Evolutionary conservation across 2,113 vertebrate genomes (phyloP), one percentile per base, ranked within the genome.

Genomic region (Esox niger): DNA sequence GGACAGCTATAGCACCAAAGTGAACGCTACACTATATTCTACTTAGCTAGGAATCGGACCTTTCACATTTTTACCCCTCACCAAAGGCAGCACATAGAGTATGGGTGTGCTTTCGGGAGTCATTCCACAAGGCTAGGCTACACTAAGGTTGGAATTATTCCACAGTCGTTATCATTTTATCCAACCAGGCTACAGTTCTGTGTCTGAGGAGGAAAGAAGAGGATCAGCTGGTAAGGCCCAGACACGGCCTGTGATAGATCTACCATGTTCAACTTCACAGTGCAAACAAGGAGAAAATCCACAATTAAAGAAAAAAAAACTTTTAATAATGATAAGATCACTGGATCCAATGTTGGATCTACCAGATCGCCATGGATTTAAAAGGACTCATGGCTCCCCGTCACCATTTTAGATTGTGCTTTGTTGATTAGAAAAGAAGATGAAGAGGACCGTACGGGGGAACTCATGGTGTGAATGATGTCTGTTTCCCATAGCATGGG

Each of bases 401-500:
- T 84, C 68, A 64, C 84, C 82, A 84, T 86, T 80, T n/a, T 87
- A 89, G 88, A 90, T 92, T 92, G 91, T 92, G 91, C 91, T 92
- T 91, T 91, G 86, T 91, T 88, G 84, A 87, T 91, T 88, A 89
- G 71, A 86, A 90, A 91, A 90, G 77, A 88, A 82, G 80, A 89
- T 82, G 75, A 82, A 79, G 77, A 78, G 77, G 82, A 84, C 80
- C 75, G 79, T 86, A 82, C 69, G 74, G 79, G 83, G 64, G 49
- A 83, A 84, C 75, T 66, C 63, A 74, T 78, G 60, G 80, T 82
- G 79, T 83, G 83, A 82, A 81, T 85, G 83, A 84, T 88, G 87
- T 86, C 65, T 82, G 70, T 79, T 80, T 59, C 31, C 30, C 68
- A 66, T 60, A 56, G 76, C 56, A 52, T 52, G 47, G 13, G 38